Conservation (phyloP, 2,797 vertebrate genomes). For the Sebastes itinus region DNA sequence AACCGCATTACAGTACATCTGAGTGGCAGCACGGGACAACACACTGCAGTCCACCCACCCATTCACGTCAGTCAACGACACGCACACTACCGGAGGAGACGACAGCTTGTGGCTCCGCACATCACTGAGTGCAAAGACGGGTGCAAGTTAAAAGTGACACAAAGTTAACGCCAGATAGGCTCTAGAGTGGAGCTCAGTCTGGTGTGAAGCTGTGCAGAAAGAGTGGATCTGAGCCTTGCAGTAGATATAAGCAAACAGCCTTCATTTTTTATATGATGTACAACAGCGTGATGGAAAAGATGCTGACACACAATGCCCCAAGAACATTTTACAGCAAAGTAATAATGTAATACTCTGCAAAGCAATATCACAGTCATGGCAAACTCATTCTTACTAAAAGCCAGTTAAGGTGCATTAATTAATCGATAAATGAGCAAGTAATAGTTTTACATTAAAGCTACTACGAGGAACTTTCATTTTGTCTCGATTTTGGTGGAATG, state of each 20-base stretch:
- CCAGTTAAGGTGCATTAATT: not conserved
- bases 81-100: not conserved
- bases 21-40: conserved; percentile 10
- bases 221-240: not conserved
- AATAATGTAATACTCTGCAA: not conserved
- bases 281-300: not conserved
- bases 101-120: conserved; percentile 52
- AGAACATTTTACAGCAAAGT: not conserved
- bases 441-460: not conserved
- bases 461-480: too few species aligned
- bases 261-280: not conserved
- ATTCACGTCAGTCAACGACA: conserved; percentile 20
- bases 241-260: not conserved
- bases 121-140: conserved; percentile 4
- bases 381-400: not conserved
- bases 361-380: not conserved
- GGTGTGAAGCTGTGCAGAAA: not conserved
- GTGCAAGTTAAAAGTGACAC: conserved; percentile 17
- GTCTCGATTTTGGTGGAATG: too few species aligned
- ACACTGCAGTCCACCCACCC: conserved; percentile 21
- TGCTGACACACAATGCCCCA: not conserved
- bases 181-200: not conserved
- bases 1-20: not conserved
- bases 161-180: not conserved
- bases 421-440: too few species aligned